phyloP scores from a whole-genome alignment of 2,888 invertebrate genomes.

The Spodoptera littoralis region DNA sequence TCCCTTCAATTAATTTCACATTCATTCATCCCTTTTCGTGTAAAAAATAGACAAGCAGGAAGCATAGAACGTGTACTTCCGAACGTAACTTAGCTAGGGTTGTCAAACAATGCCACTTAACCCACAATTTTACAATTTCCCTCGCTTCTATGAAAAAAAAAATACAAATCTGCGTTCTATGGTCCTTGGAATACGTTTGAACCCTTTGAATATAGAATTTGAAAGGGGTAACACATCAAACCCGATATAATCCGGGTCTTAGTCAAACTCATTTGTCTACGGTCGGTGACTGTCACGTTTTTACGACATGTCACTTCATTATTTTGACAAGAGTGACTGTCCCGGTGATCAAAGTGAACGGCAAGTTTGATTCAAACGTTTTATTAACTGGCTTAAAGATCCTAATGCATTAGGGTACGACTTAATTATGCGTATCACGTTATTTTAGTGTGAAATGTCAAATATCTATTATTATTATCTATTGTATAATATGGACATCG shows the following conservation, averaged over 20 bases:
- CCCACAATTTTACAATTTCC: conserved; percentile 64
- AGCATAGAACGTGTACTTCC: conserved; percentile 71
- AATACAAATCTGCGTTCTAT: conserved; percentile 58
- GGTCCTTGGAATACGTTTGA: conserved; percentile 49
- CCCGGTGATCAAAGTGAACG: conserved; percentile 55
- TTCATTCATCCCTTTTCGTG: conserved; percentile 76
- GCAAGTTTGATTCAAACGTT: conserved; percentile 54
- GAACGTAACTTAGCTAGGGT: conserved; percentile 66
- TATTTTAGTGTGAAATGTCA: conserved; percentile 17
- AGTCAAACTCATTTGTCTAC: conserved; percentile 71
- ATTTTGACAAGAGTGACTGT: conserved; percentile 77
- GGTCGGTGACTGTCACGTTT: conserved; percentile 74
- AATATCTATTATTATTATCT: neutral
- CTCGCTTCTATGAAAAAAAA: conserved; percentile 15
- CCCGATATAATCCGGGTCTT: conserved; percentile 73
- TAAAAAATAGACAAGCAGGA: conserved; percentile 79
- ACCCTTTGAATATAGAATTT: conserved; percentile 41
- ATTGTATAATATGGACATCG: neutral
- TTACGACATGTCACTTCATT: conserved; percentile 76
- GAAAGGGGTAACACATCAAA: conserved; percentile 61
- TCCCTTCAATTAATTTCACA: conserved; percentile 85
- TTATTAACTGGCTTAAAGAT: conserved; percentile 49
- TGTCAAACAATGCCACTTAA: conserved; percentile 71
- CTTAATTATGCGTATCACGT: conserved; percentile 38
- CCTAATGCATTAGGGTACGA: conserved; percentile 34